Evolutionary conservation across 92 coral and sea anemone genomes (phyloP), one percentile per base, ranked within the genome.

Genomic region (Virgularia gustaviana): DNA sequence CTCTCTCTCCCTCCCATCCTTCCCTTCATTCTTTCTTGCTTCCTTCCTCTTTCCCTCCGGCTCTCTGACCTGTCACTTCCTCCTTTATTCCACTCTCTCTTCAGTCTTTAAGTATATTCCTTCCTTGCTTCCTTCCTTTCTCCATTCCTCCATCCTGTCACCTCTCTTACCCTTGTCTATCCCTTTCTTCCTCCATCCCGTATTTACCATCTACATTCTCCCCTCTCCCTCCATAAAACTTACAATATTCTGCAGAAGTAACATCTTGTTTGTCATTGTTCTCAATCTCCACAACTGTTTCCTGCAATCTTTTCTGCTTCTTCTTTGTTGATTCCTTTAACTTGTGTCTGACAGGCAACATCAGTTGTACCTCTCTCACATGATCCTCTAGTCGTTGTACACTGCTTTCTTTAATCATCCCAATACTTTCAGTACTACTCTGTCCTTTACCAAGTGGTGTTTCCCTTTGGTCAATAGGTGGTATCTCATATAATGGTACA

Each of bases 1-100:
- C 54, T 30, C 76, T 12, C 57, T 76, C 68, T 19, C 4, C 22
- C n/a, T 11, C 53, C 43, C 49, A 8, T 77, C 75, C 31, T 72
- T 71, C 57, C 80, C 75, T 23, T 29, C 54, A 62, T 65, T 75
- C 43, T 36, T 54, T 12, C 18, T 54, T 37, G 77, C 77, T 22
- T 71, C 65, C n/a, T 55, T 54, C 27, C 65, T 36, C 44, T 54
- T 31, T n/a, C 39, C 81, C 54, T 73, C 78, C 45, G 87, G 77
- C 49, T 81, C 83, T 9, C 73, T 77, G 34, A 86, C 96, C 35
- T 86, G 73, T 25, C 78, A 81, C 30, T 73, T 83, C 43, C 92
- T 89, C 25, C 81, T 65, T 20, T 77, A 75, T 51, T 89, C 96
- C n/a, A n/a, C n/a, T n/a, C n/a, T n/a, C n/a, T n/a, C n/a, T n/a